Evolutionary conservation across 2,888 invertebrate genomes (phyloP), one percentile per base, ranked within the genome.

Genomic region (Archips crataeganus): DNA sequence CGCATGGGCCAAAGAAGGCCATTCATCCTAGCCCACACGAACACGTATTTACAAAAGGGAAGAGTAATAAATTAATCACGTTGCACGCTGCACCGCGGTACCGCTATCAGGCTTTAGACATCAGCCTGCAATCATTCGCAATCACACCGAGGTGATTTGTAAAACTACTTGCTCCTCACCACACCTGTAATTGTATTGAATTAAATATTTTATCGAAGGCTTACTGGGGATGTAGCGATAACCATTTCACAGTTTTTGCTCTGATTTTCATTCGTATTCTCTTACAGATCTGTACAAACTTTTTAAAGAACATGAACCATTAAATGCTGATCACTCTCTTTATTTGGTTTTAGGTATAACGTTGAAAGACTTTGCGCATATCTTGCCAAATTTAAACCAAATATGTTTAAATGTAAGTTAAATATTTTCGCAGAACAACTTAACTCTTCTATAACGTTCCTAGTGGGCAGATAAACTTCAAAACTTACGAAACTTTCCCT

Each of bases 51-150:
- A 45, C 15, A 36, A 60, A 45, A 60, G 68, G 45, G 47, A 47
- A 11, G 11, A 45, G 59, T 13, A 61, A 69, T 61, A 69, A 69
- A 69, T 69, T 39, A 69, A 61, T 15, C 65, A 51, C 65, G 51
- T 65, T 51, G 32, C 51, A 11, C 64, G 64, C 51, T 54, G 6
- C 51, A 15, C 10, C 57, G 32, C 32, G 32, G 51, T 9, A n/a
- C 49, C 49, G 65, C 36, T 51, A 51, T 57, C 57, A 57, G 57
- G 36, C 36, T 36, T 49, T n/a, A 54, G 23, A n/a, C 54, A 54
- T 54, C 65, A 13, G 36, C 13, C 47, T 13, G 63, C 63, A 65
- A 65, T 65, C 65, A 64, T 15, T 64, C 51, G 65, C 65, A 65
- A 65, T 65, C 51, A 49, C 51, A 51, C 36, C n/a, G 36, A 47